Conservation (phyloP, 2,888 invertebrate genomes). For the Melanotus villosus region DNA sequence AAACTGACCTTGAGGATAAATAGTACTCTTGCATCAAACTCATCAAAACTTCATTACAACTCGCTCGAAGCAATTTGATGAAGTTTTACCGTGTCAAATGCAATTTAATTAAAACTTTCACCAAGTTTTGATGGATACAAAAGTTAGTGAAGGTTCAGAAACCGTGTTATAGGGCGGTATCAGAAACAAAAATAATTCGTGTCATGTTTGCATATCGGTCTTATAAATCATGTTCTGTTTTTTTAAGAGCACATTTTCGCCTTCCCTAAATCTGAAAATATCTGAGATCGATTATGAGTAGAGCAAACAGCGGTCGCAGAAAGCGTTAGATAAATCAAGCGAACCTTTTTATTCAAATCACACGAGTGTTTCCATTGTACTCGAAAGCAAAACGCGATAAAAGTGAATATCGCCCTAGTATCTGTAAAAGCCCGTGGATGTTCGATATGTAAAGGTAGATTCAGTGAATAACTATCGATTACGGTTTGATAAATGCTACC, state of each 20-base stretch:
- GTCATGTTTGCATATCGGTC: not conserved
- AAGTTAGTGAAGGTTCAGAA: constrained; percentile 24
- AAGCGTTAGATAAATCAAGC: constrained; percentile 58
- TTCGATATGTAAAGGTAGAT: constrained; percentile 58
- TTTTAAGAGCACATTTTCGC: constrained; percentile 29
- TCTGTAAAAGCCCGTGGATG: constrained; percentile 56
- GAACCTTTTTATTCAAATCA: constrained; percentile 61
- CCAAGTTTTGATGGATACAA: constrained; percentile 32
- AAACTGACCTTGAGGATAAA: constrained; percentile 21
- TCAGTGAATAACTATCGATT: constrained; percentile 56
- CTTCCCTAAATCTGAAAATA: constrained; percentile 34
- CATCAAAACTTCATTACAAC: constrained; percentile 39
- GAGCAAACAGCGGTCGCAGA: constrained; percentile 45
- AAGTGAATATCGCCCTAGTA: constrained; percentile 58
- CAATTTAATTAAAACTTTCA: constrained; percentile 43
- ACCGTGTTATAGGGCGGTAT: constrained; percentile 18
- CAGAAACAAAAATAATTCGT: constrained; percentile 25
- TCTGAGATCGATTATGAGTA: constrained; percentile 42
- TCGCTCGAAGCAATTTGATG: constrained; percentile 31
- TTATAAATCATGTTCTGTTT: constrained; percentile 32
- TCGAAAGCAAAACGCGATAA: constrained; percentile 58
- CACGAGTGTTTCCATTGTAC: constrained; percentile 59
- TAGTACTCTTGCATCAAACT: constrained; percentile 27
- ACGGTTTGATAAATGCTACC: constrained; percentile 51
- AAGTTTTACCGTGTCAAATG: constrained; percentile 42